phyloP scores from a whole-genome alignment of 2,888 invertebrate genomes.

The Loripinus fragilis region DNA sequence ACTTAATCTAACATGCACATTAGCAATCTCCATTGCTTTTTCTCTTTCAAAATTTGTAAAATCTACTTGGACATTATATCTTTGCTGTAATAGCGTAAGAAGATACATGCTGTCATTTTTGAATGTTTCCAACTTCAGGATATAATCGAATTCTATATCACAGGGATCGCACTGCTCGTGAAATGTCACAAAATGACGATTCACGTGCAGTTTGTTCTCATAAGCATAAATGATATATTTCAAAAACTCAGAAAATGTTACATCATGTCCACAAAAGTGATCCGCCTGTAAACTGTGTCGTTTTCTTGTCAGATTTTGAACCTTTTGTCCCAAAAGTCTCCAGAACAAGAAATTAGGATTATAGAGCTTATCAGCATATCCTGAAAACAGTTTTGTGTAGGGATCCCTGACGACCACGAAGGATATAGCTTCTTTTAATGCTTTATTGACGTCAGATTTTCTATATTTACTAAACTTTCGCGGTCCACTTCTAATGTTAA shows the following conservation, averaged over 20 bases:
- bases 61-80: slow-evolving; percentile 53
- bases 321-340: slow-evolving; percentile 55
- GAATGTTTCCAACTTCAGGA: slow-evolving; percentile 68
- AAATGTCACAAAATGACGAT: slow-evolving; percentile 64
- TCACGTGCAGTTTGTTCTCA: slow-evolving; percentile 28
- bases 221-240: slow-evolving; percentile 60
- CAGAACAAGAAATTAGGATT: slow-evolving; percentile 69
- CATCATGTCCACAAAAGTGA: slow-evolving; percentile 64
- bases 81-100: slow-evolving; percentile 47
- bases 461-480: background rate
- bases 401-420: slow-evolving; percentile 72
- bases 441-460: slow-evolving; percentile 29
- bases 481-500: background rate
- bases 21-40: slow-evolving; percentile 51
- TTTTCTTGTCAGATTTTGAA: slow-evolving; percentile 35
- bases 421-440: slow-evolving; percentile 45
- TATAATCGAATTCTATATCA: slow-evolving; percentile 60
- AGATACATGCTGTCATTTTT: slow-evolving; percentile 55
- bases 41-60: slow-evolving; percentile 64
- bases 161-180: slow-evolving; percentile 67
- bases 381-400: slow-evolving; percentile 67
- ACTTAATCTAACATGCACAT: slow-evolving; percentile 35
- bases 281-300: slow-evolving; percentile 21
- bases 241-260: slow-evolving; percentile 68
- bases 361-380: slow-evolving; percentile 72